Evolutionary conservation across 2,888 invertebrate species (phyloP).

Genomic region (Trissoscelio sp.): DNA sequence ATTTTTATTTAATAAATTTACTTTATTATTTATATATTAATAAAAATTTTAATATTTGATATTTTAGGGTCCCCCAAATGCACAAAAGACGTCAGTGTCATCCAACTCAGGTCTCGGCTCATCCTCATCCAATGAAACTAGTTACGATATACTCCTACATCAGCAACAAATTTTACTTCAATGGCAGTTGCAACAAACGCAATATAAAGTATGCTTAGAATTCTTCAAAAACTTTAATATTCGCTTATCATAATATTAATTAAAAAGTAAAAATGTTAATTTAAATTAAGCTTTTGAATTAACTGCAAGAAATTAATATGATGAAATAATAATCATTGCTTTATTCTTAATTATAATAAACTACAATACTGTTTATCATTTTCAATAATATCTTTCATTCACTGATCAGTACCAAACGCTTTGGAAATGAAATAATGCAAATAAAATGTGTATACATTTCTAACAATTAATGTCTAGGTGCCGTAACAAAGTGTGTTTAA

Average conservation of each 20-base stretch:
- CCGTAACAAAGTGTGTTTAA: slow-evolving; percentile 70
- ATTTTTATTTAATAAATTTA: too few relatives aligned
- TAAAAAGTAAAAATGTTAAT: too few relatives aligned
- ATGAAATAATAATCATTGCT: too few relatives aligned
- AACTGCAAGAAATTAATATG: too few relatives aligned
- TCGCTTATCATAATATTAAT: too few relatives aligned
- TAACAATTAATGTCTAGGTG: slow-evolving; percentile 56
- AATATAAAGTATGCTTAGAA: slow-evolving; percentile 86
- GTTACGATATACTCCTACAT: slow-evolving; percentile 95
- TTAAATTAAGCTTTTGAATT: too few relatives aligned
- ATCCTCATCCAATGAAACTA: slow-evolving; percentile 88
- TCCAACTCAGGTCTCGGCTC: slow-evolving; percentile 81
- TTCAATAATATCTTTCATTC: neutral
- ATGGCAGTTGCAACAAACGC: slow-evolving; percentile 92
- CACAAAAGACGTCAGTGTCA: slow-evolving; percentile 88
- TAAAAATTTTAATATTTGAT: neutral
- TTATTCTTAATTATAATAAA: too few relatives aligned
- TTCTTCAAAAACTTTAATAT: too few relatives aligned
- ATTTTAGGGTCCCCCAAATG: slow-evolving; percentile 92
- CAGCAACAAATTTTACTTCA: slow-evolving; percentile 97
- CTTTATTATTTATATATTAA: too few relatives aligned
- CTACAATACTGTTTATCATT: neutral
- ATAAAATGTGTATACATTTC: slow-evolving; percentile 45
- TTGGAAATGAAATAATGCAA: slow-evolving; percentile 41
- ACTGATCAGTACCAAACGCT: slow-evolving; percentile 42